A percentile compares a stretch with the other conserved stretches of the same genome.
Evolutionary conservation across 2,888 invertebrate species (phyloP).

Genomic region (Drosophila silvestris): DNA sequence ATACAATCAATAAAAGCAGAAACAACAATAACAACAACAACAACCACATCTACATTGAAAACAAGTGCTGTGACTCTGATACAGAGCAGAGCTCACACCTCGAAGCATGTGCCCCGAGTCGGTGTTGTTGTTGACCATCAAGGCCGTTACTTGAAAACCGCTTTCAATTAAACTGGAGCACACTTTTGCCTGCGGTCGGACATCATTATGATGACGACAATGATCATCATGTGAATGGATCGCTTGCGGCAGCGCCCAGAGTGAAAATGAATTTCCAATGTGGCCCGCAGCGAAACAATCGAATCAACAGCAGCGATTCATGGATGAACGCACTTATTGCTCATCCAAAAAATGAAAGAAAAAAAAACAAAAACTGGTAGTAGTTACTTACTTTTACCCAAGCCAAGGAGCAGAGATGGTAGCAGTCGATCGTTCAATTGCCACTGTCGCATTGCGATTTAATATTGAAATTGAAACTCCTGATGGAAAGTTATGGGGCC

Average conservation of each 20-base stretch:
- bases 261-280: constrained; percentile 79
- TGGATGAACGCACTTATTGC: constrained; percentile 33
- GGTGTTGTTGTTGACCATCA: constrained; percentile 48
- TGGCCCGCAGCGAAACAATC: constrained; percentile 48
- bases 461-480: constrained; percentile 75
- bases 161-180: constrained; percentile 84
- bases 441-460: constrained; percentile 59
- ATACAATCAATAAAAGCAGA: constrained; percentile 67
- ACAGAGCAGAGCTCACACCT: constrained; percentile 46
- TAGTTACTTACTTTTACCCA: constrained; percentile 62
- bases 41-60: constrained; percentile 29
- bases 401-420: constrained; percentile 17
- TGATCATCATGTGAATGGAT: constrained; percentile 34
- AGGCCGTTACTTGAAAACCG: constrained; percentile 76
- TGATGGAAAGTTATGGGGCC: constrained; percentile 73
- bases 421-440: constrained; percentile 36
- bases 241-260: constrained; percentile 69
- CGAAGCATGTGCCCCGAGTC: constrained; percentile 39
- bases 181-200: constrained; percentile 81
- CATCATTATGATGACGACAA: constrained; percentile 44
- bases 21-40: constrained; percentile 29
- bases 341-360: constrained; percentile 39
- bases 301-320: constrained; percentile 15
- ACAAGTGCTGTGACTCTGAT: constrained; percentile 35
- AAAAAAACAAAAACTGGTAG: constrained; percentile 44